Conservation (phyloP, 2,888 invertebrate genomes). For the Stenolophus ochropezus region DNA sequence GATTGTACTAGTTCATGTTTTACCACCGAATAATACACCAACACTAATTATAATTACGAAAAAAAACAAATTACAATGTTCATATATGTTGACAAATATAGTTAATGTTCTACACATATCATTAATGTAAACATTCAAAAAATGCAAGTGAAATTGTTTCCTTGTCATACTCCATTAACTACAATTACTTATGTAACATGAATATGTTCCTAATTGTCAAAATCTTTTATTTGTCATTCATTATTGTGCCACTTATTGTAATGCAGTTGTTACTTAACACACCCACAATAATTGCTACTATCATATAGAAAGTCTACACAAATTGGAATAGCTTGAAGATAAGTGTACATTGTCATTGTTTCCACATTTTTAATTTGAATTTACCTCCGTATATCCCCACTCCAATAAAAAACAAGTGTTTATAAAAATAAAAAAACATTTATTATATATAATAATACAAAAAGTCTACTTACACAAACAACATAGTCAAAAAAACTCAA, state of each 20-base stretch:
- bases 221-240: slow-evolving; percentile 32
- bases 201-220: slow-evolving; percentile 15
- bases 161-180: slow-evolving; percentile 37
- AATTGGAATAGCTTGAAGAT: no score
- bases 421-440: slow-evolving; percentile 43
- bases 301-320: slow-evolving; percentile 40
- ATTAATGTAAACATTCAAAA: slow-evolving; percentile 33
- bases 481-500: slow-evolving; percentile 17
- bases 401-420: neutral
- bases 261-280: slow-evolving; percentile 15
- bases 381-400: no score
- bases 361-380: no score
- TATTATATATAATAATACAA: slow-evolving; percentile 30
- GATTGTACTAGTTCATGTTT: neutral
- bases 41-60: neutral
- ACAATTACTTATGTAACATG: slow-evolving; percentile 18
- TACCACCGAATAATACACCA: neutral
- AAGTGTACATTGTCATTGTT: no score
- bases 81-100: slow-evolving; percentile 9
- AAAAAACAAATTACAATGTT: slow-evolving; percentile 2
- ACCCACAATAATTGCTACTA: slow-evolving; percentile 29
- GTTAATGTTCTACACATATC: neutral
- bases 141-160: slow-evolving; percentile 33
- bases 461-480: slow-evolving; percentile 48
- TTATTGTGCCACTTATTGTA: slow-evolving; percentile 1